Conservation (phyloP, 2,113 vertebrate genomes). For the Spizaetus ornatus region DNA sequence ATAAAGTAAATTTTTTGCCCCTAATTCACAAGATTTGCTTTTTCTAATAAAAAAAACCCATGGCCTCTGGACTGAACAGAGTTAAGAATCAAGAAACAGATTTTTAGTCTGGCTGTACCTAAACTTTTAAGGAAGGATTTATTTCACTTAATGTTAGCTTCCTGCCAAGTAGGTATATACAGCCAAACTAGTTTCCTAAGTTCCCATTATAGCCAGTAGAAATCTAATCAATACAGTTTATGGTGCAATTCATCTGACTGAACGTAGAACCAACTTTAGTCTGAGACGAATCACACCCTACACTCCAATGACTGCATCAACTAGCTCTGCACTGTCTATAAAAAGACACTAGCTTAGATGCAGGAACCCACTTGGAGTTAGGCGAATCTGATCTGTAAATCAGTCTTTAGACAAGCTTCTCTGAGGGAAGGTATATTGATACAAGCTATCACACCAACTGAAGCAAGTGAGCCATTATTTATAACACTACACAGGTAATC, state of each 20-base stretch:
- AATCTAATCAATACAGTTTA: background rate
- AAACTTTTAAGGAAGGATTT: background rate
- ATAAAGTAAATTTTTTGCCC: background rate
- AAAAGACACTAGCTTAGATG: background rate
- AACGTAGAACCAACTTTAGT: background rate
- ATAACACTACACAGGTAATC: background rate
- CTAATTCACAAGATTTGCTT: background rate
- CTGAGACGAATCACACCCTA: background rate
- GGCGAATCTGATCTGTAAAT: background rate
- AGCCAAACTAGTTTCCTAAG: background rate
- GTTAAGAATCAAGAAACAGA: background rate
- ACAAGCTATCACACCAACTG: background rate
- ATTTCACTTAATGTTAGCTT: background rate
- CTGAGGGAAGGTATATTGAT: background rate
- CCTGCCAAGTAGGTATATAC: background rate
- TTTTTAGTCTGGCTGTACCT: background rate
- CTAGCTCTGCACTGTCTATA: background rate
- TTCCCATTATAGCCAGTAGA: background rate
- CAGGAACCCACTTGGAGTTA: background rate
- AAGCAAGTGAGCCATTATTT: background rate
- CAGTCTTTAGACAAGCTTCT: background rate
- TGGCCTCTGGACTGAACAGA: background rate
- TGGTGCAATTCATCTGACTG: background rate
- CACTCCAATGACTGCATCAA: background rate
- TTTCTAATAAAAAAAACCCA: background rate